Conservation (phyloP, 1,140 invertebrate species). For the Drosophila ogumai region DNA sequence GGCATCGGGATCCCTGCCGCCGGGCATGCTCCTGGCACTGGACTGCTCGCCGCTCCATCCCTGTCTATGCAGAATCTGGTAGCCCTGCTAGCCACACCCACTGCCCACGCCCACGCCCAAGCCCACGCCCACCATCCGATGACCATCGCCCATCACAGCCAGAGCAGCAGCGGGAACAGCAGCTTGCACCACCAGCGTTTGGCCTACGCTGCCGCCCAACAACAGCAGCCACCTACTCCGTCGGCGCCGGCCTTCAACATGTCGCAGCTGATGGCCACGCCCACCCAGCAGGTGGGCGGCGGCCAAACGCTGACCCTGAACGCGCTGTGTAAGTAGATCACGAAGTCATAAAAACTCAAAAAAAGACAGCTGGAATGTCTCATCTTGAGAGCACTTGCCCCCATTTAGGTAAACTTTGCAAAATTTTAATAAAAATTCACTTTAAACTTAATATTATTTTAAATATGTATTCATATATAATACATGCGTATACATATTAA, state of each 20-base stretch:
- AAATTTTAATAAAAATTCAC: no score
- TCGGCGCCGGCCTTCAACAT: conserved; percentile 49
- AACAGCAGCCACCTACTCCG: conserved; percentile 27
- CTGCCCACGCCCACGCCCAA: conserved; percentile 71
- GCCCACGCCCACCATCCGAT: conserved; percentile 87
- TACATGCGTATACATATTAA: no score
- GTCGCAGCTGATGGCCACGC: conserved; percentile 69
- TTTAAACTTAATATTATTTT: neutral
- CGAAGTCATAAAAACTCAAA: neutral
- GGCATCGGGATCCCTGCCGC: conserved; percentile 57
- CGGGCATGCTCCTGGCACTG: conserved; percentile 80
- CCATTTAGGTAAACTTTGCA: no score
- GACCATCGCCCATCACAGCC: conserved; percentile 66
- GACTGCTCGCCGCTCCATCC: conserved; percentile 88
- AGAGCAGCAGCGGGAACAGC: conserved; percentile 34
- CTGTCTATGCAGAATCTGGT: conserved; percentile 96
- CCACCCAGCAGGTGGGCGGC: conserved; percentile 41
- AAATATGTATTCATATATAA: neutral
- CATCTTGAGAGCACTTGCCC: neutral
- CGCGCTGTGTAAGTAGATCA: conserved; percentile 76
- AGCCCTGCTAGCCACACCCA: conserved; percentile 88
- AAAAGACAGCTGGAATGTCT: neutral
- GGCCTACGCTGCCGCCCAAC: conserved; percentile 32
- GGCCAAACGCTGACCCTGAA: conserved; percentile 60
- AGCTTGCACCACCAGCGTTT: conserved; percentile 39